A percentile compares a stretch with the other conserved stretches of the same genome.
phyloP scores from a whole-genome alignment of 2,797 vertebrate species.

The Pseudochirops corinnae region DNA sequence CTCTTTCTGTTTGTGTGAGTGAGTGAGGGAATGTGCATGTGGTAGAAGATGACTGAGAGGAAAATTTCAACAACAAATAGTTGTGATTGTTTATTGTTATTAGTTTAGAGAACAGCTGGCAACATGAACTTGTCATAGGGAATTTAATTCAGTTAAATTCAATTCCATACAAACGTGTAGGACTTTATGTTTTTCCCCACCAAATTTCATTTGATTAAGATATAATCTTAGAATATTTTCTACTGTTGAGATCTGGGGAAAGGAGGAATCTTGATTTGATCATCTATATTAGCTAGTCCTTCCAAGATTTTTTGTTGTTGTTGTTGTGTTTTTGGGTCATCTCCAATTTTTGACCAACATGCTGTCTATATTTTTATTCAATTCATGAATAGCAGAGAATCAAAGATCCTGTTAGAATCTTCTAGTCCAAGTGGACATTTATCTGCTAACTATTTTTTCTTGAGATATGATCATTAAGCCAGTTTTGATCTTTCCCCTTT shows the following conservation, averaged over 20 bases:
- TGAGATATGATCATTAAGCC: not conserved
- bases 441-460: not conserved
- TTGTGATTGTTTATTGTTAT: conserved; percentile 38
- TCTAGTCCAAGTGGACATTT: not conserved
- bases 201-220: not conserved
- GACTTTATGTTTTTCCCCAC: not conserved
- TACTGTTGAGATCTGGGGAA: not conserved
- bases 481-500: no score
- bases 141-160: not conserved
- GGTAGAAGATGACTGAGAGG: not conserved
- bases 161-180: not conserved
- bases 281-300: conserved; percentile 14
- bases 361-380: not conserved
- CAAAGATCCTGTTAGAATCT: not conserved
- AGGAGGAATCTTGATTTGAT: conserved; percentile 51
- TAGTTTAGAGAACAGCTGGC: conserved; percentile 15
- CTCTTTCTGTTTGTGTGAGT: conserved; percentile 11
- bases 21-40: not conserved
- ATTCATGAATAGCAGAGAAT: not conserved
- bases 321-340: not conserved
- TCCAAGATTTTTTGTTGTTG: not conserved
- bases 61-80: conserved; percentile 21
- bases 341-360: not conserved
- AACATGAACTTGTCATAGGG: conserved; percentile 20
- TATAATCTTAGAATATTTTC: not conserved